Evolutionary conservation across 2,888 invertebrate species (phyloP).

Genomic region (Callyntrura sp.): DNA sequence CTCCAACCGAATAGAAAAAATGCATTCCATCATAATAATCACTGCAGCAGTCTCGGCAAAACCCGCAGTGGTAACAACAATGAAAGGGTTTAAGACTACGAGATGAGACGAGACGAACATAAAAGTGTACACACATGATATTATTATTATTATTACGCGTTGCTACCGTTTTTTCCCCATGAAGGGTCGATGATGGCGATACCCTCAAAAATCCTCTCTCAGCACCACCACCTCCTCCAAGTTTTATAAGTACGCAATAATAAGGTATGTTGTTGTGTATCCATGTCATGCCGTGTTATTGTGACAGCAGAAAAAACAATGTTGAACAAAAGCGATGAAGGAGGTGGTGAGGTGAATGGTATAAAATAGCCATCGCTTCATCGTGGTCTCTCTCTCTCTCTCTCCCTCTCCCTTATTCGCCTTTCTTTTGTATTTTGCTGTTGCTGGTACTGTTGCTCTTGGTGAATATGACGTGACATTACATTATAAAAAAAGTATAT

Average conservation of each 20-base stretch:
- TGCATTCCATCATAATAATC: conserved; percentile 35
- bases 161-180: conserved; percentile 73
- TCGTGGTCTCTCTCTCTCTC: neutral
- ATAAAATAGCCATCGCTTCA: conserved; percentile 2
- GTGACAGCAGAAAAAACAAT: conserved; percentile 26
- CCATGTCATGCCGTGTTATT: conserved; percentile 42
- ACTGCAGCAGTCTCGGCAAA: neutral
- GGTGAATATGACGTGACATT: conserved; percentile 45
- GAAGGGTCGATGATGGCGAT: conserved; percentile 81
- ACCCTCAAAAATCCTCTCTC: conserved; percentile 80
- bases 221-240: conserved; percentile 68
- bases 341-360: conserved; percentile 13
- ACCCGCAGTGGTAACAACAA: neutral
- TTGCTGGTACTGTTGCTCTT: conserved; percentile 5
- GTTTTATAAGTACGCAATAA: conserved; percentile 15
- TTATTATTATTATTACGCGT: conserved; percentile 46
- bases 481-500: neutral
- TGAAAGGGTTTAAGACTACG: neutral
- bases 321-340: conserved; percentile 47
- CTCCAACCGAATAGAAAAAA: conserved; percentile 75
- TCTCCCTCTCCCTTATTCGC: conserved; percentile 11
- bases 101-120: neutral
- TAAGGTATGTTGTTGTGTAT: conserved; percentile 1
- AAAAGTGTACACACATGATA: conserved; percentile 29
- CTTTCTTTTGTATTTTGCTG: conserved; percentile 15